Conservation (phyloP, 1,140 invertebrate genomes). For the Kradibia gibbosae region DNA sequence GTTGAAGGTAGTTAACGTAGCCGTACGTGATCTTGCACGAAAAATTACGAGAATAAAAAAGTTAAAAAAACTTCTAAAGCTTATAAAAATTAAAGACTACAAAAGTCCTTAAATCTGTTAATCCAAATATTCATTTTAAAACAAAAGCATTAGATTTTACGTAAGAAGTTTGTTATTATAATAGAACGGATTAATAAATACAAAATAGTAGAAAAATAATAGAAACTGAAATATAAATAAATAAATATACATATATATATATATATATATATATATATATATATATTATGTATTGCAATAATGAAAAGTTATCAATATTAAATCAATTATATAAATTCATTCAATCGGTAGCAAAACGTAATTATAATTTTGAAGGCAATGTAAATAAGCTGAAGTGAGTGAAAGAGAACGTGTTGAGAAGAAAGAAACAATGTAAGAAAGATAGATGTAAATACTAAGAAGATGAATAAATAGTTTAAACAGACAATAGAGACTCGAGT, state of each 20-base stretch:
- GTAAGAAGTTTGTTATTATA: background rate
- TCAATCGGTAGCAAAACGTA: no score
- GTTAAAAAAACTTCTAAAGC: slow-evolving; percentile 1
- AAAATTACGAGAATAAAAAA: slow-evolving; percentile 35
- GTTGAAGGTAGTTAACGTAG: slow-evolving; percentile 44
- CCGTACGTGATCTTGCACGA: slow-evolving; percentile 34
- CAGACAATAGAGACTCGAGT: slow-evolving; percentile 56
- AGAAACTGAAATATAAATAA: no score
- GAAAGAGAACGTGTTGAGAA: background rate
- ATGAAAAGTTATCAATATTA: no score
- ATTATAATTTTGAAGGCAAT: no score
- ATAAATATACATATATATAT: no score
- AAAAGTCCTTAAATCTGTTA: slow-evolving; percentile 34
- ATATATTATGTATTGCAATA: no score
- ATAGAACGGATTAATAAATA: background rate
- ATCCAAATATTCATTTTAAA: slow-evolving; percentile 40
- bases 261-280: no score
- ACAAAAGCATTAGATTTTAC: slow-evolving; percentile 18
- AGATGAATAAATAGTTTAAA: slow-evolving; percentile 47
- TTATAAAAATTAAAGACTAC: slow-evolving; percentile 28
- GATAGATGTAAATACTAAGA: background rate
- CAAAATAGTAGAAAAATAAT: background rate
- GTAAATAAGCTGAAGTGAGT: background rate
- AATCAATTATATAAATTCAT: no score
- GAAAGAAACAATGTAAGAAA: slow-evolving; percentile 32